phyloP scores from a whole-genome alignment of 2,888 invertebrate genomes.

The Heliconius sara region DNA sequence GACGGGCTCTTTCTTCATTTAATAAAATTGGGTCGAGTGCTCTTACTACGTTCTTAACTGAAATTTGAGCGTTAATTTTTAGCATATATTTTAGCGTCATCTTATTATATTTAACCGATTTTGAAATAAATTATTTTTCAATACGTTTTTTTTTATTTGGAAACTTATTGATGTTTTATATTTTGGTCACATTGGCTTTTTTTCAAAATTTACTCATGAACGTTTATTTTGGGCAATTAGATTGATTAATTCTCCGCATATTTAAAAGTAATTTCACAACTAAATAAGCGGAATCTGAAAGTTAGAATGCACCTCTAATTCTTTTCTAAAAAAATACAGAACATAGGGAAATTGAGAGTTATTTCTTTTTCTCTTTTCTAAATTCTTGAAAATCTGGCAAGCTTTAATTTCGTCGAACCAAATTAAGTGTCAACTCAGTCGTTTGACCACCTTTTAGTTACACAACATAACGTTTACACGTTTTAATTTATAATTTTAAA shows the following conservation, averaged over 20 bases:
- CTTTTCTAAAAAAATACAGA: too few relatives aligned
- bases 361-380: too few relatives aligned
- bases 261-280: too few relatives aligned
- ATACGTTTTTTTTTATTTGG: neutral
- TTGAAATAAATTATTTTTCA: neutral
- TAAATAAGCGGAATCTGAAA: too few relatives aligned
- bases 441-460: too few relatives aligned
- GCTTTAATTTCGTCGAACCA: too few relatives aligned
- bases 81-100: slow-evolving; percentile 20
- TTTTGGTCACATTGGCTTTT: neutral
- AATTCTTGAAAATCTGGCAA: too few relatives aligned
- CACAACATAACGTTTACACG: too few relatives aligned
- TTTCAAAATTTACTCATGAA: neutral
- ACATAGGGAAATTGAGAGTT: too few relatives aligned
- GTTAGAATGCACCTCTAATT: too few relatives aligned
- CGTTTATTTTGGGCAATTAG: neutral
- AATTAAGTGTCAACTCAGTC: too few relatives aligned
- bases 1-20: slow-evolving; percentile 18
- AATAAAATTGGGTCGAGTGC: slow-evolving; percentile 27
- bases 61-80: slow-evolving; percentile 26
- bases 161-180: neutral
- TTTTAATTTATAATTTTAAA: too few relatives aligned
- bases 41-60: slow-evolving; percentile 22
- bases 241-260: neutral
- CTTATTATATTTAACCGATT: slow-evolving; percentile 25